These are phyloP conservation scores for Megaptera novaeangliae DNA, from an alignment of 2,113 vertebrate species.

Conservation along the genomic window DNA sequence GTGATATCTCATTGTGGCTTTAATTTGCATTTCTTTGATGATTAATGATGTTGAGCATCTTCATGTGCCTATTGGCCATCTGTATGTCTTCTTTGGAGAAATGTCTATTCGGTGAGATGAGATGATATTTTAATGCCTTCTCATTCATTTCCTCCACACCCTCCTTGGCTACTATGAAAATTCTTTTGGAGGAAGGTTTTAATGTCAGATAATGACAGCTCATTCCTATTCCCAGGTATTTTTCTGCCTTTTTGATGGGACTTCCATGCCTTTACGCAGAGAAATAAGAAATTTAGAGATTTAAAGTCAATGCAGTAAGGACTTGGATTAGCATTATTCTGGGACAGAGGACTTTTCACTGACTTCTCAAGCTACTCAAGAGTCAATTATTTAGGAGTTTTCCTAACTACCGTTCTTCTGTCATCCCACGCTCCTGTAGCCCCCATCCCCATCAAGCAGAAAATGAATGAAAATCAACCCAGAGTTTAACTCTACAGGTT, in stretches of 20 bases:
- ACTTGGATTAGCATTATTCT: background rate
- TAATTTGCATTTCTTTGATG: background rate
- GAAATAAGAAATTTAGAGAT: background rate
- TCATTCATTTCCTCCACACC: background rate
- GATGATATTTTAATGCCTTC: background rate
- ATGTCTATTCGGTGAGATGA: background rate
- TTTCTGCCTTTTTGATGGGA: background rate
- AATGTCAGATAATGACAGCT: slow-evolving; percentile 28
- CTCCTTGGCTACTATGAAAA: background rate
- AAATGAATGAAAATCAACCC: slow-evolving; percentile 10
- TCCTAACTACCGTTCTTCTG: background rate
- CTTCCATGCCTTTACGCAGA: background rate
- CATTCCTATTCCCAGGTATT: background rate
- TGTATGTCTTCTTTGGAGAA: background rate
- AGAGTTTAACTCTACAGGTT: background rate
- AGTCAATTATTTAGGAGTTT: slow-evolving; percentile 11
- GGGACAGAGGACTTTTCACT: background rate
- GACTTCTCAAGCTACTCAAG: background rate
- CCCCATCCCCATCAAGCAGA: background rate
- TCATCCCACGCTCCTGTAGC: background rate
- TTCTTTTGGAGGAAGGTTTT: slow-evolving; percentile 4
- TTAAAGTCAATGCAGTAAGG: background rate
- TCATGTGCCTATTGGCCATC: background rate
- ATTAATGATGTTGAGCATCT: background rate
- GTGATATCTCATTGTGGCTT: background rate